Evolutionary conservation across 2,113 vertebrate genomes (phyloP).

Genomic region (Anolis sagrei): DNA sequence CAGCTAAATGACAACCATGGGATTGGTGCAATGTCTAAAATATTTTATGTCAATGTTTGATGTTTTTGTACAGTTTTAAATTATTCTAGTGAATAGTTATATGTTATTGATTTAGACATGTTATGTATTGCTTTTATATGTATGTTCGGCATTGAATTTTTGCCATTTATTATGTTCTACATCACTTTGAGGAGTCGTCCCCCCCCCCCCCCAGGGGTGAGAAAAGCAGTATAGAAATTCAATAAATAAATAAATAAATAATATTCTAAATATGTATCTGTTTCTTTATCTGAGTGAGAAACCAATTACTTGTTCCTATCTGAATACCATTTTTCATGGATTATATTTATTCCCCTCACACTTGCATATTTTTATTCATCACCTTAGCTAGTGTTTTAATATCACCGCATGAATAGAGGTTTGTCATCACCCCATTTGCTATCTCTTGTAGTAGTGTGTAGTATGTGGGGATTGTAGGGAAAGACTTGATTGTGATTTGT

Average conservation of each 20-base stretch:
- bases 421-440: not conserved
- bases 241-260: not conserved
- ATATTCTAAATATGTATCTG: not conserved
- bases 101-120: too few species aligned
- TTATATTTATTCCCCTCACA: not conserved
- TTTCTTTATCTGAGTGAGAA: not conserved
- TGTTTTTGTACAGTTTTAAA: too few species aligned
- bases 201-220: too few species aligned
- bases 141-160: too few species aligned
- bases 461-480: not conserved
- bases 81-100: too few species aligned
- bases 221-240: too few species aligned
- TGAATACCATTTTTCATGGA: not conserved
- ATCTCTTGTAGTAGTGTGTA: not conserved
- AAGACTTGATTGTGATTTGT: slow-evolving; percentile 22
- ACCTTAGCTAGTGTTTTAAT: not conserved
- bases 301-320: not conserved
- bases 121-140: too few species aligned
- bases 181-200: too few species aligned
- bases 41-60: too few species aligned
- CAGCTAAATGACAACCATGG: too few species aligned
- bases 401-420: not conserved
- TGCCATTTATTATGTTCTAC: too few species aligned
- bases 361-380: not conserved
- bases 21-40: too few species aligned